Base-by-base conservation (phyloP, 1,140 invertebrate genomes). In the Camponotus pennsylvanicus region DNA sequence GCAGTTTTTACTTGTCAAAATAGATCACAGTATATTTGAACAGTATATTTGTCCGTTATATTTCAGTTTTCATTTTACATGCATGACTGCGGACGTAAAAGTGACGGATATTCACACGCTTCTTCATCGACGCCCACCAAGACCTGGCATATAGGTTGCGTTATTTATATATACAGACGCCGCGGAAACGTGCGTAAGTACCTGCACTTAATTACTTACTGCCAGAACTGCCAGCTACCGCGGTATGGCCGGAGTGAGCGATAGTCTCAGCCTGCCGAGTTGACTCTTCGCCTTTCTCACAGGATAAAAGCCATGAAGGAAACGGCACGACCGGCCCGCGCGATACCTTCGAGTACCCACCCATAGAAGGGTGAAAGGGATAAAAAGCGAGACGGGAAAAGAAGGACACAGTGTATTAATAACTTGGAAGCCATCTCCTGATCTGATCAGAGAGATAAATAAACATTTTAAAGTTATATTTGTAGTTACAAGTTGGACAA, bases 161-260 rank as follows among this genome's bases (percentile, higher is more conserved):
- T 92, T 92, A 89, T 92, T 87, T 90, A 90, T 89, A 78, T 32
- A 70, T 69, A 59, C 82, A 77, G 59, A 84, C 79, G 77, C 82
- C 40, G 87, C 71, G 90, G 88, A 89, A 93, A 89, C 77, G 77
- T 88, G 88, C 79, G 88, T 92, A 91, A 93, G 85, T 91, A 90
- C 63, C 75, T 76, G 83, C 86, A 66, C 76, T 89, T 92, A 92
- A 92, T 92, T 91, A 90, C 91, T 92, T 89, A 89, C 90, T 90
- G 90, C 89, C 89, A 91, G 88, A 89, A 88, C 86, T 90, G 88
- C 88, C 88, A 90, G 90, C 91, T 90, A 91, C 86, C 86, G 90
- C 55, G 80, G 76, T 76, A 76, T 63, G 78, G 61, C 77, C 63
- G 45, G 45, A 80, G 61, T 90, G 91, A 89, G 71, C 89, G 87